Base-by-base conservation (phyloP, 2,888 invertebrate genomes). In the Eilema sororculum region DNA sequence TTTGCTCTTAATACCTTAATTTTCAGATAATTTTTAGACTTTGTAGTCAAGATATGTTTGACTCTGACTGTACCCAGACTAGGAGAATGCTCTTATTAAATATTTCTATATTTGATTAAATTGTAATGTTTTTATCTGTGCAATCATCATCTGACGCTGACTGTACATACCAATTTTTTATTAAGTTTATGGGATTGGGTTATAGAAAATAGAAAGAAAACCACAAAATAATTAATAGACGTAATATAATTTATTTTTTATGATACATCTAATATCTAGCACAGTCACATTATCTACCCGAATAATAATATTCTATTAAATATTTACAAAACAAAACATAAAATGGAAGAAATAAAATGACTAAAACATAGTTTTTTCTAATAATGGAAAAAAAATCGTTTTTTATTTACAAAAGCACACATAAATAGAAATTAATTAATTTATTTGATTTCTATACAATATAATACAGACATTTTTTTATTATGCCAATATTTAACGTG, bases 201-300 rank as follows among this genome's bases (percentile, higher is more conserved):
- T 20, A 1, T 9, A 20, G 28, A 59, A 28, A 20, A 28, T 58
- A 16, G 16, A 65, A 76, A 74, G 68, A 70, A 80, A 78, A 84
- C 68, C 64, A 72, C 28, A 56, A 74, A 72, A 60, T 74, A 75
- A 79, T 78, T 76, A 74, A 67, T 78, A 81, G 79, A 84, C 82
- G 72, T 81, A 78, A 80, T 80, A 81, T 83, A 81, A 78, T 84
- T 83, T 80, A 81, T 72, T 84, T 76, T 75, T 68, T 78, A 74
- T n/a, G n/a, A n/a, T 79, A 77, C 74, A 76, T 68, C 71, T 75
- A 72, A 58, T 67, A 66, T 64, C 82, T 84, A 84, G 76, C 80
- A 84, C 85, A 84, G 84, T 84, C 84, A 84, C 79, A 60, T 66
- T 73, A 76, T 66, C 84, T 78, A 82, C 80, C 73, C 73, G 78